Base-by-base conservation (phyloP, 2,797 vertebrate genomes). In the Limosa lapponica region DNA sequence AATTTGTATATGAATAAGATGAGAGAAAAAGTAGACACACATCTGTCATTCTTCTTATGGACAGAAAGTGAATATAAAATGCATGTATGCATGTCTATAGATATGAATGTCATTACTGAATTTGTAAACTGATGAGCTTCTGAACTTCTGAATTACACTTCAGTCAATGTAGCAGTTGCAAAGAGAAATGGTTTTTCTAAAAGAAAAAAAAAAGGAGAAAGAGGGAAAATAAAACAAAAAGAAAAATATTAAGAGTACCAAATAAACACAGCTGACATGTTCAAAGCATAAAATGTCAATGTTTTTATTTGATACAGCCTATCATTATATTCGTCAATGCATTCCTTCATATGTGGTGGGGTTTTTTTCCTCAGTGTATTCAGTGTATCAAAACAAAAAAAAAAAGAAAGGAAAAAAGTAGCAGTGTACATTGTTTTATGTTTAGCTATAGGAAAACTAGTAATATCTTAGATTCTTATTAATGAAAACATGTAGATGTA, bases 331-430 rank as follows among this genome's bases (percentile, higher is more conserved):
- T 52, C 27, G 11, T 82, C 24, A 87, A 65, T 36, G 4, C 8
- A 75, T 57, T 49, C 8, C 3, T 61, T 90, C 67, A 8, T 43
- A 20, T 8, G 3, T 67, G 9, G 4, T 48, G 1, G 1, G 1
- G 0, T n/a, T 48, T 62, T 37, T 69, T 66, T 32, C 3, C 3
- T 44, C 6, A 36, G 5, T 39, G 6, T 52, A 65, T 75, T 57
- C 15, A 46, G 28, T 58, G 5, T 57, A 75, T 37, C 2, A 48
- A 55, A 74, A 64, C 14, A 1, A 16, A 28, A 28, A 51, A 62
- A 39, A 71, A 72, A 67, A 48, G 1, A 23, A 65, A 20, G 0
- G 11, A 30, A 54, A 58, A 82, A 58, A 15, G 0, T 1, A 39
- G 34, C 8, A 49, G 65, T 20, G 2, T 6, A 49, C 0, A 25